Percentiles rank a stretch among this genome's conserved stretches.
phyloP scores from a whole-genome alignment of 2,113 vertebrate species.

The Paracyprichromis sp. region DNA sequence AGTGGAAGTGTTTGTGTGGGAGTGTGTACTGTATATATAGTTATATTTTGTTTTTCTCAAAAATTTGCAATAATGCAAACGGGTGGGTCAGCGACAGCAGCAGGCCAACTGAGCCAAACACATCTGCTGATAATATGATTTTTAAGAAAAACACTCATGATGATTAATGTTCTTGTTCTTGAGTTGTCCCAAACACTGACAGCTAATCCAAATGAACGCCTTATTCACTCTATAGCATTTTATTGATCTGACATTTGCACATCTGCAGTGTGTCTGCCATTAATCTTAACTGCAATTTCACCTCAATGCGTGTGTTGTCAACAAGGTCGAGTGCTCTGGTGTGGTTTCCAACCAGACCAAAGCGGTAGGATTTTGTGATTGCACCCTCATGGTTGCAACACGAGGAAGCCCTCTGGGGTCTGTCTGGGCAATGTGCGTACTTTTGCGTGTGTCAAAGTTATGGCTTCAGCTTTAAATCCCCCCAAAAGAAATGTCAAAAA shows the following conservation, averaged over 20 bases:
- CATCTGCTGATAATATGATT: constrained; percentile 47
- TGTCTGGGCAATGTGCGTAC: background rate
- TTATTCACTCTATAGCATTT: constrained; percentile 1
- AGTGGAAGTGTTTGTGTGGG: background rate
- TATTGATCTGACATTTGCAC: constrained; percentile 29
- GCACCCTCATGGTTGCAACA: constrained; percentile 14
- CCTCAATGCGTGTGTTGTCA: background rate
- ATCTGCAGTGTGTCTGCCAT: constrained; percentile 28
- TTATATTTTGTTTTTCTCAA: background rate
- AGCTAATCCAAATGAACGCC: constrained; percentile 19
- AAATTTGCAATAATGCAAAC: background rate
- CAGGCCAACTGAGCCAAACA: constrained; percentile 14
- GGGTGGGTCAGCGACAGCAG: constrained; percentile 10
- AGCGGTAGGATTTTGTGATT: constrained; percentile 20
- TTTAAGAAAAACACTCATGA: background rate
- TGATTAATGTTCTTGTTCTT: constrained; percentile 22
- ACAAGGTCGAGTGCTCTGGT: background rate
- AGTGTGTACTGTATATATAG: background rate
- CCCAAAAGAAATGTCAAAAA: constrained; percentile 23
- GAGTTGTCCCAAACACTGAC: constrained; percentile 14
- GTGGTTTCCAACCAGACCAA: background rate
- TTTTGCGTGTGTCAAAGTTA: background rate
- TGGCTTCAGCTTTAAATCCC: constrained; percentile 12
- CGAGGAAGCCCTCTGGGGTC: constrained; percentile 2
- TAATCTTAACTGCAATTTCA: background rate